Evolutionary conservation across 2,888 invertebrate genomes (phyloP).

Genomic region (Athalia rosae): DNA sequence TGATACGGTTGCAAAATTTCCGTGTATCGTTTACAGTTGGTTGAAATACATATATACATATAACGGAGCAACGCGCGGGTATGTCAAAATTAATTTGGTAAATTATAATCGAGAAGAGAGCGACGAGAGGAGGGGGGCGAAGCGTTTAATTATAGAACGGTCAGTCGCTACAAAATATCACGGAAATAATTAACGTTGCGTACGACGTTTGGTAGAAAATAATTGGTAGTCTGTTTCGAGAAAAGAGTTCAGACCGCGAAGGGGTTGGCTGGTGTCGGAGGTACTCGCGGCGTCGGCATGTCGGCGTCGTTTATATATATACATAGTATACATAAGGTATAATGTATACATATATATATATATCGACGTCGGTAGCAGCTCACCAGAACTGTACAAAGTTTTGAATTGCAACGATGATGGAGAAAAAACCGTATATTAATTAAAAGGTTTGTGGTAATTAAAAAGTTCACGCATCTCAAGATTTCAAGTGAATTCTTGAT

Average conservation of each 20-base stretch:
- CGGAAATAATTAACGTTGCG: conserved; percentile 26
- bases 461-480: conserved; percentile 46
- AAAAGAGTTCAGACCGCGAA: not conserved
- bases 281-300: too few relatives aligned
- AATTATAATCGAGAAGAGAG: conserved; percentile 18
- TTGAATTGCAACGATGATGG: conserved; percentile 21
- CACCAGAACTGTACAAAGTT: conserved; percentile 16
- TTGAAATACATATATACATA: not conserved
- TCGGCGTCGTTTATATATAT: too few relatives aligned
- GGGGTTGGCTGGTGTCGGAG: too few relatives aligned
- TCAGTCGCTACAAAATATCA: conserved; percentile 23
- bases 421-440: conserved; percentile 37
- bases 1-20: not conserved
- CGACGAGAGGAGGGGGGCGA: conserved; percentile 3
- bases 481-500: conserved; percentile 10
- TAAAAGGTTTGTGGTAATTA: conserved; percentile 46
- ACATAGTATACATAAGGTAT: too few relatives aligned
- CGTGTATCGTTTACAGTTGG: not conserved
- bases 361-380: not conserved
- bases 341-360: not conserved
- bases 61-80: not conserved
- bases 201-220: conserved; percentile 21
- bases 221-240: conserved; percentile 14
- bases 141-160: conserved; percentile 31
- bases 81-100: conserved; percentile 5